These are phyloP conservation scores for Morone saxatilis DNA, from an alignment of 2,113 vertebrate species.

Conservation along the genomic window DNA sequence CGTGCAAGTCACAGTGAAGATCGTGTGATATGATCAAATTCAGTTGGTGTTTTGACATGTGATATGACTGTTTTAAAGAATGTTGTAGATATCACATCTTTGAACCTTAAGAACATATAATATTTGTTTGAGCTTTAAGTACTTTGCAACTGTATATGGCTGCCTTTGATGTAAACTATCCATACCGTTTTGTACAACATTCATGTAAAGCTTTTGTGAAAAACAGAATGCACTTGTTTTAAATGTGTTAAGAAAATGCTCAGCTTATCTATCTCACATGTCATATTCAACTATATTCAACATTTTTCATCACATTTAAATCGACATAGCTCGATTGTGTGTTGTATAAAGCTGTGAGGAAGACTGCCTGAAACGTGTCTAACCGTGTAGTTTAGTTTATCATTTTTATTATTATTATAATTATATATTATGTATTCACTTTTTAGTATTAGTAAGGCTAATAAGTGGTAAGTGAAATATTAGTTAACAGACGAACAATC, in stretches of 20 bases:
- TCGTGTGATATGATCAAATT: not conserved
- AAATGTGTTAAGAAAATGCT: not conserved
- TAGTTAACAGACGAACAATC: not conserved
- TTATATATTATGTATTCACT: too few relatives aligned
- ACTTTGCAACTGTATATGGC: not conserved
- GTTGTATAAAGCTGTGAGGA: not conserved
- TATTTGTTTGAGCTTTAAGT: not conserved
- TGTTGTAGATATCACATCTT: not conserved
- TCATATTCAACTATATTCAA: not conserved
- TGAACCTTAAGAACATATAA: not conserved
- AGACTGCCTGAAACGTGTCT: not conserved
- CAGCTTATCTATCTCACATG: not conserved
- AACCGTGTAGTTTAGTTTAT: too few relatives aligned
- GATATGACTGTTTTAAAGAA: not conserved
- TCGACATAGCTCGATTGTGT: not conserved
- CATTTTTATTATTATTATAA: too few relatives aligned
- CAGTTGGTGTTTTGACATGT: not conserved
- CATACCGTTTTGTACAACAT: not conserved
- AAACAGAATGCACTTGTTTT: not conserved
- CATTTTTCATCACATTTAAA: not conserved
- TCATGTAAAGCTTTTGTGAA: not conserved
- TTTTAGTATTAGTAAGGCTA: not conserved
- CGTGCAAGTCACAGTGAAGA: not conserved
- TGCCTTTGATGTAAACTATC: not conserved
- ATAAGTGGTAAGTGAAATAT: not conserved